Conservation (phyloP, 1,140 invertebrate species). For the Apis cerana region DNA sequence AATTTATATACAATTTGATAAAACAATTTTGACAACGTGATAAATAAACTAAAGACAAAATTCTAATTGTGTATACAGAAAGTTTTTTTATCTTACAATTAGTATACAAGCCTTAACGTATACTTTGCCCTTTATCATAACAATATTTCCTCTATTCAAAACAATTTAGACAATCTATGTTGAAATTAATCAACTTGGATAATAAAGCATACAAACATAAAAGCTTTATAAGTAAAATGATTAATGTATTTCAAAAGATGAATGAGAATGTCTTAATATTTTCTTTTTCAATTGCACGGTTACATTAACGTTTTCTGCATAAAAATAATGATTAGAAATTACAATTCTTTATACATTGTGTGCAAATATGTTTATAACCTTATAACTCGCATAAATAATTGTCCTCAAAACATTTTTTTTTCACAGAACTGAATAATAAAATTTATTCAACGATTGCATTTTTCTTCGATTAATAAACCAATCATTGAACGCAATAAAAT, state of each 20-base stretch:
- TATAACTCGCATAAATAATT: neutral
- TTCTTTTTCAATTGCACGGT: neutral
- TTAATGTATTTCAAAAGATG: neutral
- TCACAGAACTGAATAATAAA: neutral
- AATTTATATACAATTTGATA: too few species aligned
- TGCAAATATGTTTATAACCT: neutral
- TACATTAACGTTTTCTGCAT: neutral
- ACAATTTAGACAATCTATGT: too few species aligned
- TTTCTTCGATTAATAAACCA: neutral
- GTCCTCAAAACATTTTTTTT: neutral
- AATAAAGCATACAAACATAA: neutral
- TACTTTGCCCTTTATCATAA: too few species aligned
- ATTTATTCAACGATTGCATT: neutral
- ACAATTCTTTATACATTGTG: constrained; percentile 1
- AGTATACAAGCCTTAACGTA: too few species aligned
- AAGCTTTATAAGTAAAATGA: neutral
- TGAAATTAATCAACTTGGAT: too few species aligned
- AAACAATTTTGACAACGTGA: too few species aligned
- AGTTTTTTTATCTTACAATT: too few species aligned
- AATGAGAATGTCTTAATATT: neutral
- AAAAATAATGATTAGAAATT: neutral
- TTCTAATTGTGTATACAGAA: too few species aligned
- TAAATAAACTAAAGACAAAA: too few species aligned
- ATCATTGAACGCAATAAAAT: too few species aligned
- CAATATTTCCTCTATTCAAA: too few species aligned